Evolutionary conservation across 2,888 invertebrate genomes (phyloP), one percentile per base, ranked within the genome.

Genomic region (Acronicta aceris): DNA sequence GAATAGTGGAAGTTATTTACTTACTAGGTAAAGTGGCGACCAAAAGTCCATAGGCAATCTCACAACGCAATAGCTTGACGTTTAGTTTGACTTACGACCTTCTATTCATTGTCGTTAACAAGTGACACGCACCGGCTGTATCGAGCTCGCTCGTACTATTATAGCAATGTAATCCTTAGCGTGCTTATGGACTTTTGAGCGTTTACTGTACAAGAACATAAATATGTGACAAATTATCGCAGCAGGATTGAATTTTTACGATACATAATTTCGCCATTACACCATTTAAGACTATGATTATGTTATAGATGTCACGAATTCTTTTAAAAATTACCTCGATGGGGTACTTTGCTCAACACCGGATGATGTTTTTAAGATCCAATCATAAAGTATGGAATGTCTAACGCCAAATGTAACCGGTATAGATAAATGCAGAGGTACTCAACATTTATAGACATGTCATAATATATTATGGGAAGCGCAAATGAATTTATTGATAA

Each of bases 291-390:
- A 53, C 42, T 65, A 56, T n/a, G n/a, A n/a, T 76, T 54, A 61
- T 69, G 49, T 51, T 51, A 61, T 74, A 65, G 40, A 62, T 56
- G 42, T 59, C 45, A 59, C 41, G 52, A 51, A 65, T 72, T 58
- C 57, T 51, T 43, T 36, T 58, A 42, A 43, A 66, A 58, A 61
- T 46, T 52, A 63, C 54, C 40, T 65, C 46, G 51, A 49, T 65
- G 59, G 57, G 68, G 73, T 63, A 66, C 60, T 63, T 52, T 16
- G 56, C 36, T 67, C 71, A 78, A 58, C 49, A 59, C 69, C 79
- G 79, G 79, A 77, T 65, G 68, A 53, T 43, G 58, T 56, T 68
- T 73, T 76, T 52, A 68, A 73, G 54, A 61, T 64, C 52, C 60
- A 66, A 73, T 74, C 60, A 68, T 69, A 74, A 74, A 65, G 56